Evolutionary conservation across 2,888 invertebrate species (phyloP).

Genomic region (Lochmaea crataegi): DNA sequence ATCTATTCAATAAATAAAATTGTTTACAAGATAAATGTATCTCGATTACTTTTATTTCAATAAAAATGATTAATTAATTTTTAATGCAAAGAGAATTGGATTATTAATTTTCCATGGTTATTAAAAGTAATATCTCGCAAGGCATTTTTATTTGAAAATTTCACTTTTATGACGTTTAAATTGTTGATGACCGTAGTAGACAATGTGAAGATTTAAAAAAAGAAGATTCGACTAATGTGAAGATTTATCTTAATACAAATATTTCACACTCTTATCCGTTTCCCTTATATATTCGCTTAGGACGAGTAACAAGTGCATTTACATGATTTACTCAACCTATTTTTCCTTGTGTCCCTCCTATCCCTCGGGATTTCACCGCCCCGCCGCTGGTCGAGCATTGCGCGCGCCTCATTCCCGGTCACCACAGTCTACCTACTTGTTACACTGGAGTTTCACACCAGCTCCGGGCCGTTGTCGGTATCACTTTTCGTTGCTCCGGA

Average conservation of each 20-base stretch:
- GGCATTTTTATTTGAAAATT: too few relatives aligned
- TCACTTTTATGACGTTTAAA: too few relatives aligned
- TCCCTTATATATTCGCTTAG: slow-evolving; percentile 22
- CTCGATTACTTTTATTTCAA: too few relatives aligned
- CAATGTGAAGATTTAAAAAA: background rate
- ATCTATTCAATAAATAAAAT: too few relatives aligned
- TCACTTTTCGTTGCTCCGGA: slow-evolving; percentile 53
- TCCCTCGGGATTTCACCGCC: slow-evolving; percentile 17
- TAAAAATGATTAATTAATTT: too few relatives aligned
- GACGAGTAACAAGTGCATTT: slow-evolving; percentile 35
- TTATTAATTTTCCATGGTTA: too few relatives aligned
- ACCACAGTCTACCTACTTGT: slow-evolving; percentile 63
- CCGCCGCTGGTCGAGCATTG: slow-evolving; percentile 43
- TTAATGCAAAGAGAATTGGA: too few relatives aligned
- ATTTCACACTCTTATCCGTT: slow-evolving; percentile 14
- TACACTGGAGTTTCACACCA: slow-evolving; percentile 62
- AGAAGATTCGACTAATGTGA: background rate
- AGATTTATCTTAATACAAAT: background rate
- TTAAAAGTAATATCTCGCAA: too few relatives aligned
- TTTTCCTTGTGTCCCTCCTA: slow-evolving; percentile 20
- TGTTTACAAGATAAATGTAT: too few relatives aligned
- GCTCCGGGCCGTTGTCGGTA: slow-evolving; percentile 61
- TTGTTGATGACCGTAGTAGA: too few relatives aligned
- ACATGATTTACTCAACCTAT: slow-evolving; percentile 33
- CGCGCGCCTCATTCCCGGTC: slow-evolving; percentile 61